A percentile compares a stretch with the other conserved stretches of the same genome.
Evolutionary conservation across 1,140 invertebrate species (phyloP).

Genomic region (Macrocentrus cingulum): DNA sequence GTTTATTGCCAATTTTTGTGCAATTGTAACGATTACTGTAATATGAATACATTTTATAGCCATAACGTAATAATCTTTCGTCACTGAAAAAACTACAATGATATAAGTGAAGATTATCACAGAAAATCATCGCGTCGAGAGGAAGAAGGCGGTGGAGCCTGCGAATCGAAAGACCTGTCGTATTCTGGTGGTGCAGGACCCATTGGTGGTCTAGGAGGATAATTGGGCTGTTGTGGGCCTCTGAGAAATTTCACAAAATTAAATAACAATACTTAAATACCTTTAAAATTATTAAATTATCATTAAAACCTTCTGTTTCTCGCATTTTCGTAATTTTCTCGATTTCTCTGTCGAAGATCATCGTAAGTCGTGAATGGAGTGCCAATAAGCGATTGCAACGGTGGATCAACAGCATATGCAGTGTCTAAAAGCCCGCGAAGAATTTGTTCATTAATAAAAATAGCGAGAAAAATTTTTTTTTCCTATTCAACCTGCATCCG

Average conservation of each 20-base stretch:
- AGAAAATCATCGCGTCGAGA: slow-evolving; percentile 18
- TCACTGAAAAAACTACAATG: slow-evolving; percentile 2
- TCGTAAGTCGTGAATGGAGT: slow-evolving; percentile 59
- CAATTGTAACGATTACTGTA: not conserved
- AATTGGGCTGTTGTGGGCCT: not conserved
- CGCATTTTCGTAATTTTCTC: slow-evolving; percentile 59
- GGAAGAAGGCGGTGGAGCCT: not conserved
- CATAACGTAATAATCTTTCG: slow-evolving; percentile 6
- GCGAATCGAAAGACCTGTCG: slow-evolving; percentile 5
- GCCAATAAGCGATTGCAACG: not conserved
- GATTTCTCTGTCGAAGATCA: slow-evolving; percentile 62
- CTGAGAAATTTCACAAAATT: slow-evolving; percentile 7
- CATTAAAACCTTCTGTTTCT: not conserved
- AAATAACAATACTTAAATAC: not conserved
- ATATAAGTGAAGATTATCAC: not conserved
- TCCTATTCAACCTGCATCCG: slow-evolving; percentile 1
- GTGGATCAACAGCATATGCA: slow-evolving; percentile 16
- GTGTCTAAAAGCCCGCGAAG: slow-evolving; percentile 1
- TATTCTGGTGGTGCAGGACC: not conserved
- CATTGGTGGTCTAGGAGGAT: not conserved
- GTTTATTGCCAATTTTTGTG: not conserved
- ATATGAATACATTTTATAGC: not conserved
- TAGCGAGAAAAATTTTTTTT: not conserved
- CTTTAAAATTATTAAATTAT: no score
- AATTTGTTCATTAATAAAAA: not conserved